Percentiles rank a stretch among this genome's conserved stretches.
Conservation (phyloP, 2,888 invertebrate species). For the Lepidonotus clava region DNA sequence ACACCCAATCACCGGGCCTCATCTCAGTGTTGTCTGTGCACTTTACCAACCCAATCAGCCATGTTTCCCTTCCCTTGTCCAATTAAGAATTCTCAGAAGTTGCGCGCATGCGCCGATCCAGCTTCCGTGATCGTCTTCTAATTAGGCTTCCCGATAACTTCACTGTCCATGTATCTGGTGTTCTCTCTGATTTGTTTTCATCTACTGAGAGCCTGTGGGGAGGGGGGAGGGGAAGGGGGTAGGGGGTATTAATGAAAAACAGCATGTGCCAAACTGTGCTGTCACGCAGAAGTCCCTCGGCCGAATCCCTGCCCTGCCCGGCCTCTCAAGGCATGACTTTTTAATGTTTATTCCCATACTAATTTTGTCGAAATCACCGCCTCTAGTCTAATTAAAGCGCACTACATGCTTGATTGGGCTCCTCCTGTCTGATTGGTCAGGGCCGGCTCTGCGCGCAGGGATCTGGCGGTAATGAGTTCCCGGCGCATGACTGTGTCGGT, state of each 20-base stretch:
- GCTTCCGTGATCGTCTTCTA: background rate
- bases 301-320: background rate
- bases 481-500: too few species aligned
- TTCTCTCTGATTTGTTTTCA: background rate
- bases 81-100: too few species aligned
- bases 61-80: too few species aligned
- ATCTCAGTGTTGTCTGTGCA: too few species aligned
- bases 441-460: too few species aligned
- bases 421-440: too few species aligned
- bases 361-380: slow-evolving; percentile 27
- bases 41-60: too few species aligned
- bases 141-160: background rate
- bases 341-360: background rate
- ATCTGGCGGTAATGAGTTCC: too few species aligned
- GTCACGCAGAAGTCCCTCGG: background rate
- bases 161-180: background rate
- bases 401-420: too few species aligned
- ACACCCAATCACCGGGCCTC: too few species aligned
- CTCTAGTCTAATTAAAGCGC: too few species aligned
- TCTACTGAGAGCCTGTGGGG: background rate
- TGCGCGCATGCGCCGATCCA: too few species aligned
- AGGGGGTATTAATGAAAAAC: background rate
- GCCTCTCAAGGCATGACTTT: background rate
- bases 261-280: background rate
- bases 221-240: background rate